Percentiles rank a stretch among this genome's conserved stretches.
These are phyloP conservation scores for Cephus pygmeus DNA, from an alignment of 2,888 invertebrate genomes.

Conservation along the genomic window DNA sequence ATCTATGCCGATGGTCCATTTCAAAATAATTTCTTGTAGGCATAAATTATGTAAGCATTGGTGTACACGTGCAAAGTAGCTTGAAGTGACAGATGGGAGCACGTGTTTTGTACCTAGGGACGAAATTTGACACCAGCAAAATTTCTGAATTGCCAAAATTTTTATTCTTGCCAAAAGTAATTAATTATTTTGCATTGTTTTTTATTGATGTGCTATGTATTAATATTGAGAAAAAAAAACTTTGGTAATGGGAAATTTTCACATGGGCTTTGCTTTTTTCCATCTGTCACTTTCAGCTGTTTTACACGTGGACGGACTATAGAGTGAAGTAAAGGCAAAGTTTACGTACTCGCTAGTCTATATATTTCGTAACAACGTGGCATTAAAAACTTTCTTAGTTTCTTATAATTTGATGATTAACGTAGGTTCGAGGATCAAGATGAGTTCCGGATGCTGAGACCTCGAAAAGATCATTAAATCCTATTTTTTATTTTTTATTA, in stretches of 20 bases:
- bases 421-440: constrained; percentile 7
- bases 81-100: too few relatives aligned
- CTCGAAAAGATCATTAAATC: background rate
- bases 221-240: too few relatives aligned
- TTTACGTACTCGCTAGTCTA: background rate
- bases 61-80: too few relatives aligned
- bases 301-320: background rate
- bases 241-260: too few relatives aligned
- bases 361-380: background rate
- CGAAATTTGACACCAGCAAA: too few relatives aligned
- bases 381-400: background rate
- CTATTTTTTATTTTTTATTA: background rate
- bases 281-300: too few relatives aligned
- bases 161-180: too few relatives aligned
- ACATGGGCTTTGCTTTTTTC: too few relatives aligned
- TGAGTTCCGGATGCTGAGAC: constrained; percentile 10
- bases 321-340: background rate
- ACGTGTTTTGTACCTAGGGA: too few relatives aligned
- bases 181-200: too few relatives aligned
- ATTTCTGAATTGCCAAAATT: too few relatives aligned
- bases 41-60: background rate
- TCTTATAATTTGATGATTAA: constrained; percentile 1
- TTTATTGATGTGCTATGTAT: too few relatives aligned
- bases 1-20: background rate
- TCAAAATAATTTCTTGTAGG: background rate